A percentile compares a stretch with the other conserved stretches of the same genome.
Evolutionary conservation across 2,113 vertebrate species (phyloP).

Genomic region (Polypterus bichir): DNA sequence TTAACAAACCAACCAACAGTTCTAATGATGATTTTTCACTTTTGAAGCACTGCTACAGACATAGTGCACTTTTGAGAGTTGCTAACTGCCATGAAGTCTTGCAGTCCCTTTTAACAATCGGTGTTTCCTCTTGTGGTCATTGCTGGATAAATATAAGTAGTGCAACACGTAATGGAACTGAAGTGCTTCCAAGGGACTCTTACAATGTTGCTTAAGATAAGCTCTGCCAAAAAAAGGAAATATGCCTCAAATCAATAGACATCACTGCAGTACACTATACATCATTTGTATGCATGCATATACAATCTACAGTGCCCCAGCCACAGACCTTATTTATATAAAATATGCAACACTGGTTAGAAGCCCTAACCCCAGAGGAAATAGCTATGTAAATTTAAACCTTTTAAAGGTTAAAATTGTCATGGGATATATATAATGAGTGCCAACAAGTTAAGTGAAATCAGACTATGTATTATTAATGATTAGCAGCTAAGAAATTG

Average conservation of each 20-base stretch:
- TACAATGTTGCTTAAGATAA: not conserved
- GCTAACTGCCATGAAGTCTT: not conserved
- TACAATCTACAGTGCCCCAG: slow-evolving; percentile 2
- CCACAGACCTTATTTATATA: slow-evolving; percentile 5
- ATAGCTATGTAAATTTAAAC: slow-evolving; percentile 7
- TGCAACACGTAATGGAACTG: not conserved
- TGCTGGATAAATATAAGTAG: not conserved
- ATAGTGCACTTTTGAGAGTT: not conserved
- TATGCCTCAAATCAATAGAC: slow-evolving; percentile 4
- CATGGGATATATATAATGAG: slow-evolving; percentile 7
- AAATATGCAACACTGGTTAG: slow-evolving; percentile 6
- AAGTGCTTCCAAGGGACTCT: not conserved
- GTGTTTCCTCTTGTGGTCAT: not conserved
- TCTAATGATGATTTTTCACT: not conserved
- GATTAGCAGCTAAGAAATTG: slow-evolving; percentile 1
- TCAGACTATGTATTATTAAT: slow-evolving; percentile 7
- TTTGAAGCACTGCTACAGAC: not conserved
- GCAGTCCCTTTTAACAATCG: not conserved
- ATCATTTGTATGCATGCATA: not conserved
- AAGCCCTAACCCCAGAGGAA: slow-evolving; percentile 1
- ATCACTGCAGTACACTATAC: not conserved
- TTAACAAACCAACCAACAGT: not conserved
- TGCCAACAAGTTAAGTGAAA: slow-evolving; percentile 8
- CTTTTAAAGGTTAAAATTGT: slow-evolving; percentile 7
- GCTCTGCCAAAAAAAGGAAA: not conserved